Conservation (phyloP, 2,888 invertebrate species). For the Tachina fera region DNA sequence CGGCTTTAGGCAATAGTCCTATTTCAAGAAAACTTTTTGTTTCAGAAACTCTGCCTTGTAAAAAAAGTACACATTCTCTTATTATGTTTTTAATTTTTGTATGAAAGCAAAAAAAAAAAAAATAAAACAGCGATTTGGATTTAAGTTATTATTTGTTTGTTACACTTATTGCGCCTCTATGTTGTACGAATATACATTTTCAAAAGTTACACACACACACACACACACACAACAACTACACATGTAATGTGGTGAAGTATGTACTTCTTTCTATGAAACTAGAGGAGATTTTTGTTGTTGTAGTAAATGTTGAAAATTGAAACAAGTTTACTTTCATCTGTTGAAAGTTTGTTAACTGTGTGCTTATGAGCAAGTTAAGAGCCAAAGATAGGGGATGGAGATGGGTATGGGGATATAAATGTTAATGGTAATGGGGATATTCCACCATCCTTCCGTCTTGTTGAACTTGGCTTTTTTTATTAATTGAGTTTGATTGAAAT, state of each 20-base stretch:
- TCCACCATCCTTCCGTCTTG: slow-evolving; percentile 61
- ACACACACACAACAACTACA: neutral
- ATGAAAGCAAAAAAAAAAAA: slow-evolving; percentile 8
- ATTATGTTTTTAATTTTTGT: slow-evolving; percentile 52
- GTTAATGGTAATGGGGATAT: slow-evolving; percentile 48
- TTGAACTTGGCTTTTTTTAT: slow-evolving; percentile 60
- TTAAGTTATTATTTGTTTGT: slow-evolving; percentile 50
- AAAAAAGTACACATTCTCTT: slow-evolving; percentile 67
- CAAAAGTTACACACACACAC: slow-evolving; percentile 21
- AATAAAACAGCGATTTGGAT: slow-evolving; percentile 32
- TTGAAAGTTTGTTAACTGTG: slow-evolving; percentile 67
- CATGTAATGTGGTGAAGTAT: no score
- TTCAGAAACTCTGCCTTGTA: slow-evolving; percentile 44
- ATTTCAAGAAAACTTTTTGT: neutral
- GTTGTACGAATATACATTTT: slow-evolving; percentile 15
- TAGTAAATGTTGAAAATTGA: slow-evolving; percentile 17
- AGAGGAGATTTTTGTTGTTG: slow-evolving; percentile 59
- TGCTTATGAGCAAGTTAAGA: slow-evolving; percentile 28
- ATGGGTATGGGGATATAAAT: slow-evolving; percentile 28
- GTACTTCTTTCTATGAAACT: slow-evolving; percentile 44
- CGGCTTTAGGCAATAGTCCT: neutral
- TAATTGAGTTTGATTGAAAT: slow-evolving; percentile 62
- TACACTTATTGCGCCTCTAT: slow-evolving; percentile 63
- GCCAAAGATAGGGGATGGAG: neutral
- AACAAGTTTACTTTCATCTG: slow-evolving; percentile 67